Conservation (phyloP, 2,888 invertebrate genomes). For the Aphodius sticticus region DNA sequence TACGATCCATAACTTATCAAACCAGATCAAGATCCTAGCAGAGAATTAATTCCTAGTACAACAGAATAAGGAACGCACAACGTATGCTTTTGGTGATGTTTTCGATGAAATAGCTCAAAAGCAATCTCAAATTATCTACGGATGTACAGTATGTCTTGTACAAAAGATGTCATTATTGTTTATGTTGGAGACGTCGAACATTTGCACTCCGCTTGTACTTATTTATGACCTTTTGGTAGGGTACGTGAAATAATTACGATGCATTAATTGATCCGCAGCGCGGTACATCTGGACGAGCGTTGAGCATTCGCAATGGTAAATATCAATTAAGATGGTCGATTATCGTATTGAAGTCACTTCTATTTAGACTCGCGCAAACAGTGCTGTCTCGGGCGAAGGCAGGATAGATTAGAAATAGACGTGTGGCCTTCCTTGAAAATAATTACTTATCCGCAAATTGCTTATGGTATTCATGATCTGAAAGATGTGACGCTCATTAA, state of each 20-base stretch:
- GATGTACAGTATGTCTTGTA: too few relatives aligned
- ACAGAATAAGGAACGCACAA: too few relatives aligned
- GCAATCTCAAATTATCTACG: too few relatives aligned
- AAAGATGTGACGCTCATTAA: constrained; percentile 4
- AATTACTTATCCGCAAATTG: constrained; percentile 4
- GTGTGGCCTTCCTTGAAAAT: constrained; percentile 4
- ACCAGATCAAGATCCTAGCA: too few relatives aligned
- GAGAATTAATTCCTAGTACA: too few relatives aligned
- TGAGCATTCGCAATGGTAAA: background rate
- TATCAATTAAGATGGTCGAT: background rate
- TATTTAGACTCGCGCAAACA: background rate
- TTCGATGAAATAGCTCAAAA: too few relatives aligned
- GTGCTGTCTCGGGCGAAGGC: background rate
- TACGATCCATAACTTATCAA: too few relatives aligned
- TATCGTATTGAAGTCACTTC: constrained; percentile 4
- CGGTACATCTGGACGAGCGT: background rate
- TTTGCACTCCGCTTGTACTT: background rate
- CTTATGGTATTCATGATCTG: constrained; percentile 4
- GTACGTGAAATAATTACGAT: background rate
- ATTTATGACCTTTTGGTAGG: background rate
- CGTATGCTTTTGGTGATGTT: too few relatives aligned
- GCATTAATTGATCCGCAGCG: background rate
- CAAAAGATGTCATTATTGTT: too few relatives aligned
- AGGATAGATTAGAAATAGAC: constrained; percentile 4
- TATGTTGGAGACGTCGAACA: too few relatives aligned